Evolutionary conservation across 2,113 vertebrate genomes (phyloP).

Genomic region (Neolamprologus longior): DNA sequence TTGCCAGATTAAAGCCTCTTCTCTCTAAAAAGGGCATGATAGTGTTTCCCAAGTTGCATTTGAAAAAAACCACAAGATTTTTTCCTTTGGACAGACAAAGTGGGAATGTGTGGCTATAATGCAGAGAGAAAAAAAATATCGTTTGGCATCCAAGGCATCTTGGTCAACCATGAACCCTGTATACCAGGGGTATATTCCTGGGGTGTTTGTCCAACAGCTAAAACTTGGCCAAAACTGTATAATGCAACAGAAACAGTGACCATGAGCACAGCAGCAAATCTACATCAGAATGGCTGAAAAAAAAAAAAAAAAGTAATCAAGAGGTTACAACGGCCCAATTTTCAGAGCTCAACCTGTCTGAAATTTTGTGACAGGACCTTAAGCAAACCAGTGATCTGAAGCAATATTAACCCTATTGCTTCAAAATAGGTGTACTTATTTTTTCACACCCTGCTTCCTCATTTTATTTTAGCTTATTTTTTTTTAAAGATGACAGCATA

Average conservation of each 20-base stretch:
- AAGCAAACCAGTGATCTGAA: neutral
- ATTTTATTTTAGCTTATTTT: neutral
- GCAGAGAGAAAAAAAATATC: rapidly evolving
- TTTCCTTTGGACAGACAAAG: neutral
- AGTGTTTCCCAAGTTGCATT: neutral
- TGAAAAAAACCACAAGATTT: rapidly evolving
- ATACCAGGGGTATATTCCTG: neutral
- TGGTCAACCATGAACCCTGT: neutral
- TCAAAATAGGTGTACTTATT: neutral
- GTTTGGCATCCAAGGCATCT: neutral
- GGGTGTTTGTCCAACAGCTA: neutral
- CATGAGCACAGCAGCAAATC: neutral
- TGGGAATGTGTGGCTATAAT: neutral
- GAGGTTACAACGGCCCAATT: neutral
- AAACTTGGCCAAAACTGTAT: rapidly evolving
- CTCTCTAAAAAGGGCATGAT: neutral
- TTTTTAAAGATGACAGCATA: neutral
- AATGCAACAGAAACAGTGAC: neutral
- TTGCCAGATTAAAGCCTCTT: neutral
- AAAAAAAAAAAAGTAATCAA: neutral
- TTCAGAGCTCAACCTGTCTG: neutral
- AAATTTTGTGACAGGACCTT: neutral
- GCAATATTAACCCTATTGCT: neutral
- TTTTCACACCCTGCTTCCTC: neutral
- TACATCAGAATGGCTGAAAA: neutral